A percentile compares a stretch with the other conserved stretches of the same genome.
Conservation (phyloP, 2,113 vertebrate genomes). For the Apteryx owenii region DNA sequence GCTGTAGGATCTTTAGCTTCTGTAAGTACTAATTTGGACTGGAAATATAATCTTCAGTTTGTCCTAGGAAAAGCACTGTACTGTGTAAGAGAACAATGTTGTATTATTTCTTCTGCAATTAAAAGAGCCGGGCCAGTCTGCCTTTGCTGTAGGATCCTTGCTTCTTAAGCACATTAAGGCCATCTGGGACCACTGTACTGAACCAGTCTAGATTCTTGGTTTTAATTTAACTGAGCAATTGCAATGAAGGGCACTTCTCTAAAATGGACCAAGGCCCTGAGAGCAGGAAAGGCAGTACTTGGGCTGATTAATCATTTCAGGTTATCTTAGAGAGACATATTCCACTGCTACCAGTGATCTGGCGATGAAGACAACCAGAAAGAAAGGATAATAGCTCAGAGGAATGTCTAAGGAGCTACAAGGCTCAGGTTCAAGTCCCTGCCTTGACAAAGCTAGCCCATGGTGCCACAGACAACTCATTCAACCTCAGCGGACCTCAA, state of each 20-base stretch:
- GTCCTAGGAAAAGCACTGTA: background rate
- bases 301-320: background rate
- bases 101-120: background rate
- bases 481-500: background rate
- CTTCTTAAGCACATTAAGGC: background rate
- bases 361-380: fast-evolving
- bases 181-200: background rate
- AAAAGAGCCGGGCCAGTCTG: background rate
- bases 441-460: background rate
- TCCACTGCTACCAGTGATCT: background rate
- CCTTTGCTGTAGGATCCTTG: background rate
- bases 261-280: background rate
- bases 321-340: fast-evolving
- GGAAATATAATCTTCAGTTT: background rate
- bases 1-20: background rate
- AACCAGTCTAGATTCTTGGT: too few species aligned
- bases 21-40: background rate
- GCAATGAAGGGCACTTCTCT: background rate
- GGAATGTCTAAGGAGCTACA: background rate
- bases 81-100: background rate
- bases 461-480: background rate
- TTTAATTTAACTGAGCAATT: background rate
- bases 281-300: background rate
- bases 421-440: background rate
- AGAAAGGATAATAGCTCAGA: background rate